Conservation (phyloP, 2,888 invertebrate genomes). For the Dolomedes plantarius region DNA sequence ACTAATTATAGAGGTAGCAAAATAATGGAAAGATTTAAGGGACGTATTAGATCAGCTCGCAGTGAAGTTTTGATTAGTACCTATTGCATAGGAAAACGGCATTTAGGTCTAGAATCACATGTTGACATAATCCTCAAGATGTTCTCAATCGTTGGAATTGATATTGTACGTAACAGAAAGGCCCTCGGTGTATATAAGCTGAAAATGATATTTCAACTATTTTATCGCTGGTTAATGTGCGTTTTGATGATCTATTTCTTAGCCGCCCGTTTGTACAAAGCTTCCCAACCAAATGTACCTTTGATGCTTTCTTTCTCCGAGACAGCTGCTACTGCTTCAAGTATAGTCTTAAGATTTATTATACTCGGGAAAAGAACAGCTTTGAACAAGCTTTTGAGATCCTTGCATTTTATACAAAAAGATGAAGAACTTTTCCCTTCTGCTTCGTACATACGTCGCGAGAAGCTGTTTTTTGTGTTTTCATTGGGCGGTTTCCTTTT, state of each 20-base stretch:
- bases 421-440: not conserved
- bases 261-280: conserved; percentile 37
- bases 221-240: conserved; percentile 20
- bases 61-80: not conserved
- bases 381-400: not conserved
- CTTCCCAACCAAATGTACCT: conserved; percentile 30
- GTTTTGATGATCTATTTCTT: conserved; percentile 15
- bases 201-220: not conserved
- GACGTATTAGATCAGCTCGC: too few relatives aligned
- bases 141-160: conserved; percentile 23
- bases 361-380: not conserved
- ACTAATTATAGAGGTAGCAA: too few relatives aligned
- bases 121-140: conserved; percentile 2
- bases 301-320: conserved; percentile 39
- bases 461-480: conserved; percentile 13
- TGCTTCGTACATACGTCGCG: not conserved
- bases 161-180: not conserved
- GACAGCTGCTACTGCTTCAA: conserved; percentile 28
- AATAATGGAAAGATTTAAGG: too few relatives aligned
- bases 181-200: not conserved
- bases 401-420: not conserved
- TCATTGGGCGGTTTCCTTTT: not conserved
- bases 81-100: not conserved
- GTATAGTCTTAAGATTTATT: conserved; percentile 12
- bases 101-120: not conserved